Base-by-base conservation (phyloP, 2,888 invertebrate species). In the Chrysolina americana region DNA sequence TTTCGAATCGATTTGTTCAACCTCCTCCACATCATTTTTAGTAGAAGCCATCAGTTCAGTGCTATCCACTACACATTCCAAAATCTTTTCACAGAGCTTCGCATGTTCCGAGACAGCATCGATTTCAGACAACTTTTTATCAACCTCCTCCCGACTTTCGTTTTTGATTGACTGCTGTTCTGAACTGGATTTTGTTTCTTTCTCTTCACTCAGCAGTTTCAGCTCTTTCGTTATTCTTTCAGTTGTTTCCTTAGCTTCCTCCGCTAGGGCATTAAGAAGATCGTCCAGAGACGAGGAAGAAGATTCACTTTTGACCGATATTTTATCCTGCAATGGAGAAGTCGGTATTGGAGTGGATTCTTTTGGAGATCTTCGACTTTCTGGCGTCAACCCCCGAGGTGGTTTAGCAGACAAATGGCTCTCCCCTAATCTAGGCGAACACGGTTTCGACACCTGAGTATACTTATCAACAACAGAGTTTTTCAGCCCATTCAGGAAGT, bases 231-330 rank as follows among this genome's bases (percentile, higher is more conserved):
- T 92, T 44, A 88, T 87, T 68, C 86, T 92, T 78, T 93, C 92
- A 84, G 93, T 94, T 62, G 93, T 93, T 84, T 93, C 93, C 88
- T 92, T 92, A 15, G 94, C 94, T 89, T 95, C 94, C 84, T 92
- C 92, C 13, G 94, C 94, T 75, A 95, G 90, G 85, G 93, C 92
- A 81, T 93, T 92, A 68, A 95, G 88, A 48, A 94, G 91, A 84
- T 94, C 94, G 86, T 94, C 94, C 86, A 94, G 87, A 75, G 90
- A 89, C 19, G 83, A 82, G 10, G 80, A 74, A 9, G 76, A 70
- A 9, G 81, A 80, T 17, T 75, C 80, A 59, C 75, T 74, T 17
- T 76, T 74, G 8, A 68, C 74, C 6, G 78, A 75, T 23, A 28
- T 73, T 63, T 80, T 78, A 36, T 82, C 80, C 70, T 83, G 81